Percentiles rank a stretch among this genome's conserved stretches.
These are phyloP conservation scores for Dioctria rufipes DNA, from an alignment of 2,888 invertebrate genomes.

Conservation along the genomic window DNA sequence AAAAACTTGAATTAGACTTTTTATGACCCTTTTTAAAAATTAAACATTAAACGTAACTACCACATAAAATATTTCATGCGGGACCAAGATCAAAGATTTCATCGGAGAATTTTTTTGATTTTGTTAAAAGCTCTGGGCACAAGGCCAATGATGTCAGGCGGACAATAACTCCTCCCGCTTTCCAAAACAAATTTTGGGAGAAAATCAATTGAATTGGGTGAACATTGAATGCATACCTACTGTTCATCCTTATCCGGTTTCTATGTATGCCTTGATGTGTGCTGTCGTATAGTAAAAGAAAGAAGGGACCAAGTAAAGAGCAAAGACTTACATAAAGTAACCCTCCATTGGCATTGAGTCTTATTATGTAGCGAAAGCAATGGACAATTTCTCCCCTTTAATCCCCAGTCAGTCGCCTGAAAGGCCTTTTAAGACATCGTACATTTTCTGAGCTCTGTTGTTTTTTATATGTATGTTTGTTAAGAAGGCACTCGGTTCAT, in stretches of 20 bases:
- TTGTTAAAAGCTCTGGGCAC: conserved; percentile 4
- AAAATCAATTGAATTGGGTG: conserved; percentile 9
- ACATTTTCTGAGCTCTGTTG: background rate
- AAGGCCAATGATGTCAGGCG: background rate
- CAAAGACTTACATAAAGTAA: background rate
- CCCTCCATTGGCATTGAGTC: background rate
- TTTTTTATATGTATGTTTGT: background rate
- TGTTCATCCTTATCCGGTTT: background rate
- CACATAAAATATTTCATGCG: no score
- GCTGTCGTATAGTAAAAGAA: background rate
- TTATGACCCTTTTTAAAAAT: no score
- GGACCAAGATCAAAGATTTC: no score
- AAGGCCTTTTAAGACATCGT: background rate
- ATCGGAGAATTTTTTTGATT: background rate
- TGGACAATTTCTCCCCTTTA: conserved; percentile 2
- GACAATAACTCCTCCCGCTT: background rate
- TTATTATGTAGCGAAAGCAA: background rate
- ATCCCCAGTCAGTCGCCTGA: conserved; percentile 16
- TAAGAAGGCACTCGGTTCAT: background rate
- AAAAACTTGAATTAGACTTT: no score
- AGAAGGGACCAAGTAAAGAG: background rate
- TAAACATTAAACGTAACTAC: no score
- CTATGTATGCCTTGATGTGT: background rate
- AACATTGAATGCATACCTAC: background rate
- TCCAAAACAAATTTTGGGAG: background rate